Percentiles rank a stretch among this genome's conserved stretches.
Evolutionary conservation across 2,888 invertebrate species (phyloP).

Genomic region (Phengaris alcon): DNA sequence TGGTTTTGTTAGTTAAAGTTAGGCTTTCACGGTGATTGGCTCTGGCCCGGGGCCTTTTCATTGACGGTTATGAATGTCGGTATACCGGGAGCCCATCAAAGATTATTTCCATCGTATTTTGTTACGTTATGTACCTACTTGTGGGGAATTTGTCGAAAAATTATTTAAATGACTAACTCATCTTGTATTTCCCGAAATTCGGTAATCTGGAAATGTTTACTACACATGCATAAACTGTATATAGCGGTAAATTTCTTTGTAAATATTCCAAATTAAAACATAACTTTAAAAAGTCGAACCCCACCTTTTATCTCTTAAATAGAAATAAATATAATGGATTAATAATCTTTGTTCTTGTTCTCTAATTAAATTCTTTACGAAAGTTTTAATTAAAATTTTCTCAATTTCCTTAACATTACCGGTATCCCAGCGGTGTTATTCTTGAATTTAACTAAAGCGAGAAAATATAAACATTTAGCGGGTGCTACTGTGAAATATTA

Average conservation of each 20-base stretch:
- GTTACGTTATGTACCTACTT: conserved; percentile 10
- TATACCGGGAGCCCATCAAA: conserved; percentile 20
- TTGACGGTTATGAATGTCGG: conserved; percentile 31
- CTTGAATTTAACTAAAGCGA: background rate
- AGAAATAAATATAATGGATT: background rate
- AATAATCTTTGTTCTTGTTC: background rate
- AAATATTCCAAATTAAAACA: too few relatives aligned
- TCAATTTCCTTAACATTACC: conserved; percentile 19
- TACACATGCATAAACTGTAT: too few relatives aligned
- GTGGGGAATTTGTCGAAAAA: background rate
- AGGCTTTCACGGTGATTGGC: conserved; percentile 62
- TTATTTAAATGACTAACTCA: background rate
- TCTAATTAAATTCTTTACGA: background rate
- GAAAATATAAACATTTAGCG: conserved; percentile 12
- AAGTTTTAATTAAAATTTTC: conserved; percentile 21
- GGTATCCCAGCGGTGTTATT: conserved; percentile 4
- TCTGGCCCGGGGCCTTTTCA: conserved; percentile 46
- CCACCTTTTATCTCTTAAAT: background rate
- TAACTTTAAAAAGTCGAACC: background rate
- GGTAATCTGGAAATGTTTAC: too few relatives aligned
- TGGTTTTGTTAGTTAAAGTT: conserved; percentile 51
- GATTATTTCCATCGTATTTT: conserved; percentile 23
- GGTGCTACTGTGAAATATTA: conserved; percentile 6
- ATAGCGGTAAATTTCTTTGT: too few relatives aligned
- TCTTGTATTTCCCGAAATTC: too few relatives aligned